These are phyloP conservation scores for Tinea trinotella DNA, from an alignment of 2,888 invertebrate genomes.

Conservation along the genomic window DNA sequence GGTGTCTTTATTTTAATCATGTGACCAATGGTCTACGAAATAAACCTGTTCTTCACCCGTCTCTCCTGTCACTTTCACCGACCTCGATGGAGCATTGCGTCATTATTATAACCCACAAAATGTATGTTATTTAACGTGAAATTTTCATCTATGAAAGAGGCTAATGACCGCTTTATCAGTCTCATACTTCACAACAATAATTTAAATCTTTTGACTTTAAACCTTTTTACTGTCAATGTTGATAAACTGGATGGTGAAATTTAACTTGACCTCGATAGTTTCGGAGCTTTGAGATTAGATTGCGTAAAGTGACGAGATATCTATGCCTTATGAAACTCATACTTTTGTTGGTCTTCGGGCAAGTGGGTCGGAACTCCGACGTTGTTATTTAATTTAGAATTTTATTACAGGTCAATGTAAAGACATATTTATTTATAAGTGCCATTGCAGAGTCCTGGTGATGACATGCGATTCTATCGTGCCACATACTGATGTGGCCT, in stretches of 20 bases:
- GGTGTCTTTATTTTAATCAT: neutral
- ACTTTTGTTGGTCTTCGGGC: neutral
- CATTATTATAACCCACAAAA: constrained; percentile 28
- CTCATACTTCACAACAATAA: neutral
- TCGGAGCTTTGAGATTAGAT: constrained; percentile 26
- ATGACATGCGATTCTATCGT: neutral
- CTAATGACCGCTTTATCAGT: constrained; percentile 23
- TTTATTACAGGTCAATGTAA: constrained; percentile 20
- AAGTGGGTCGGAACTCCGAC: neutral
- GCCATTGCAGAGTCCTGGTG: constrained; percentile 19
- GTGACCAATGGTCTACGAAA: constrained; percentile 10
- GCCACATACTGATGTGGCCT: constrained; percentile 10
- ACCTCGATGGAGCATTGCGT: constrained; percentile 27
- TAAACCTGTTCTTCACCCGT: constrained; percentile 27
- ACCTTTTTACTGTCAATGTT: constrained; percentile 12
- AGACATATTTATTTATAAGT: constrained; percentile 22
- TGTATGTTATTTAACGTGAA: constrained; percentile 22
- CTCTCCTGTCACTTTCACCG: constrained; percentile 36
- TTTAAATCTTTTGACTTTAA: constrained; percentile 15
- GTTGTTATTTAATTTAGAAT: neutral
- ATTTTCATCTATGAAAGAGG: constrained; percentile 19
- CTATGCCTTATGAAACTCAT: neutral
- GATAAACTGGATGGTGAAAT: constrained; percentile 26
- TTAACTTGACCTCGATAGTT: constrained; percentile 28
- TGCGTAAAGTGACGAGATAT: constrained; percentile 28